A percentile compares a stretch with the other conserved stretches of the same genome.
Evolutionary conservation across 2,888 invertebrate species (phyloP).

Genomic region (Drosophila recens): DNA sequence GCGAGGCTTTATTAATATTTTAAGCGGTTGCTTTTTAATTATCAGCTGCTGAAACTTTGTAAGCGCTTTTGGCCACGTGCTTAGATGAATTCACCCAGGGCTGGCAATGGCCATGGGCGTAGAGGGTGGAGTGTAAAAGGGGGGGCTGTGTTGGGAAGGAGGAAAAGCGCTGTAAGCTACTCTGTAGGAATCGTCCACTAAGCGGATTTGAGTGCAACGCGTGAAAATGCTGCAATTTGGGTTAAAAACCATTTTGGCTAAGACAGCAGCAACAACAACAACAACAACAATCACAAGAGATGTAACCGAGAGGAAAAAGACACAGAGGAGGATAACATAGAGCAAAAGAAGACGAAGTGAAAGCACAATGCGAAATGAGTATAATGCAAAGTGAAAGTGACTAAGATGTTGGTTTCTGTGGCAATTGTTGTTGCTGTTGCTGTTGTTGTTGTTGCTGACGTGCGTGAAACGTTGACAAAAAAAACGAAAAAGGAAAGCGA

Average conservation of each 20-base stretch:
- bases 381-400: slow-evolving; percentile 67
- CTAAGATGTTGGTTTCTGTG: slow-evolving; percentile 44
- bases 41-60: slow-evolving; percentile 23
- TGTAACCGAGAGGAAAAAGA: not conserved
- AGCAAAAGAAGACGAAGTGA: slow-evolving; percentile 5
- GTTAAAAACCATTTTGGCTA: slow-evolving; percentile 70
- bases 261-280: slow-evolving; percentile 17
- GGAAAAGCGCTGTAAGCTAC: slow-evolving; percentile 30
- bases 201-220: slow-evolving; percentile 62
- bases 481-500: slow-evolving; percentile 12
- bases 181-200: slow-evolving; percentile 35
- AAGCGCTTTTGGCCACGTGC: slow-evolving; percentile 30
- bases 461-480: slow-evolving; percentile 45
- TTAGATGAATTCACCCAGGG: slow-evolving; percentile 23
- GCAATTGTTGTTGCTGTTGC: slow-evolving; percentile 22
- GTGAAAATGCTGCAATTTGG: slow-evolving; percentile 62
- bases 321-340: slow-evolving; percentile 15
- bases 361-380: slow-evolving; percentile 24
- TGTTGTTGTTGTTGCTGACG: slow-evolving; percentile 21
- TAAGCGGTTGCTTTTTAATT: slow-evolving; percentile 49
- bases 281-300: slow-evolving; percentile 4
- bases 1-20: slow-evolving; percentile 39
- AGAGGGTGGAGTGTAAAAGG: not conserved
- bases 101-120: not conserved
- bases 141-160: not conserved